Evolutionary conservation across 2,888 invertebrate species (phyloP).

Genomic region (Caenorhabditis sp.): DNA sequence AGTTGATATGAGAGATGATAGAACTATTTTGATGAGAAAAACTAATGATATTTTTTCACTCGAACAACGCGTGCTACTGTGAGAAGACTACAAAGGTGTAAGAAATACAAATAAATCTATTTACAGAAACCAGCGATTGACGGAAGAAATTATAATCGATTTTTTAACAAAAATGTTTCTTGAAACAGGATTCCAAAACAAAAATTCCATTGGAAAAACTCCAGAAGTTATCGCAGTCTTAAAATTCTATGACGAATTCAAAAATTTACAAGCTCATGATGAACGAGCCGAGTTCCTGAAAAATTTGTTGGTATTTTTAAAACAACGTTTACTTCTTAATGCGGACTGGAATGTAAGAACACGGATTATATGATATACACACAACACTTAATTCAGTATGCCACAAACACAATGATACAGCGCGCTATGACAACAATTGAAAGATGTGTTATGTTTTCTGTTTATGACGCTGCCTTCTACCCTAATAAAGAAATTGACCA

Average conservation of each 20-base stretch:
- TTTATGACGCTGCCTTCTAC: constrained; percentile 94
- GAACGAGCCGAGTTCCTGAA: constrained; percentile 55
- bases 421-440: constrained; percentile 92
- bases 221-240: constrained; percentile 48
- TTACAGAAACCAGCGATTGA: constrained; percentile 46
- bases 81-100: neutral
- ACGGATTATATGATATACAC: too few species aligned
- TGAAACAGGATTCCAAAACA: constrained; percentile 47
- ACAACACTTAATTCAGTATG: too few species aligned
- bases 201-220: constrained; percentile 17
- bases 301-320: constrained; percentile 34
- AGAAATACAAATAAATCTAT: neutral
- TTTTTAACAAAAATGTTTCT: constrained; percentile 46
- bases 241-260: constrained; percentile 58
- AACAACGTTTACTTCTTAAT: constrained; percentile 38
- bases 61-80: constrained; percentile 43
- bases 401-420: constrained; percentile 62
- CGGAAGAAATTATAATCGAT: constrained; percentile 53
- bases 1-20: constrained; percentile 20
- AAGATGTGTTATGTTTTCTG: constrained; percentile 91
- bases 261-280: constrained; percentile 31
- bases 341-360: constrained; percentile 51
- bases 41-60: constrained; percentile 49
- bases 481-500: constrained; percentile 98
- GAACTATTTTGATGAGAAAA: constrained; percentile 45